phyloP scores from a whole-genome alignment of 2,888 invertebrate genomes.

The Drosophila neutralis region DNA sequence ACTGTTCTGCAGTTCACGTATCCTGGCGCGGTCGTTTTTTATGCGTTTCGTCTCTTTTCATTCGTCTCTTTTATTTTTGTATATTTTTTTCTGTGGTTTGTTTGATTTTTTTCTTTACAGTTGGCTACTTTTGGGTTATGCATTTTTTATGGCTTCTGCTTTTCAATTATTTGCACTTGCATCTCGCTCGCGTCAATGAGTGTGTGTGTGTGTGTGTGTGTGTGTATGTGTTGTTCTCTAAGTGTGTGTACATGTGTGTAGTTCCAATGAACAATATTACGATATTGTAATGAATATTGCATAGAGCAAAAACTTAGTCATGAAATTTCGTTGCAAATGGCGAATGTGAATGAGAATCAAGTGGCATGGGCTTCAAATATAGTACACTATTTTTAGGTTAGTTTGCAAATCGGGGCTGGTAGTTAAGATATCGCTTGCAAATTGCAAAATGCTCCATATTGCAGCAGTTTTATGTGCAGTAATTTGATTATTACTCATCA shows the following conservation, averaged over 20 bases:
- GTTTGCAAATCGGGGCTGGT: background rate
- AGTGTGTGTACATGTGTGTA: background rate
- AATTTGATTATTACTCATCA: background rate
- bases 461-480: background rate
- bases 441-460: background rate
- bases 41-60: constrained; percentile 3
- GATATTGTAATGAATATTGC: constrained; percentile 7
- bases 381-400: background rate
- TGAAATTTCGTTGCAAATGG: constrained; percentile 26
- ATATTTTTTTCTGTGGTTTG: constrained; percentile 5
- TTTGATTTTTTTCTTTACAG: constrained; percentile 38
- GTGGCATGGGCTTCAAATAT: background rate
- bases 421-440: background rate
- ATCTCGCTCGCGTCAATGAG: constrained; percentile 39
- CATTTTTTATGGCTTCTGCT: constrained; percentile 63
- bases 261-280: constrained; percentile 1
- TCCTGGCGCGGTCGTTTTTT: constrained; percentile 23
- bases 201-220: constrained; percentile 11
- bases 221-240: constrained; percentile 16
- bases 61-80: constrained; percentile 5
- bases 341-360: constrained; percentile 7
- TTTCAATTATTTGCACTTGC: constrained; percentile 68
- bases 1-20: constrained; percentile 21
- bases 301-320: constrained; percentile 27
- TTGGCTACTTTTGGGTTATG: constrained; percentile 57